Evolutionary conservation across 2,888 invertebrate species (phyloP), one percentile per base, ranked within the genome.

Genomic region (Tachina lurida): DNA sequence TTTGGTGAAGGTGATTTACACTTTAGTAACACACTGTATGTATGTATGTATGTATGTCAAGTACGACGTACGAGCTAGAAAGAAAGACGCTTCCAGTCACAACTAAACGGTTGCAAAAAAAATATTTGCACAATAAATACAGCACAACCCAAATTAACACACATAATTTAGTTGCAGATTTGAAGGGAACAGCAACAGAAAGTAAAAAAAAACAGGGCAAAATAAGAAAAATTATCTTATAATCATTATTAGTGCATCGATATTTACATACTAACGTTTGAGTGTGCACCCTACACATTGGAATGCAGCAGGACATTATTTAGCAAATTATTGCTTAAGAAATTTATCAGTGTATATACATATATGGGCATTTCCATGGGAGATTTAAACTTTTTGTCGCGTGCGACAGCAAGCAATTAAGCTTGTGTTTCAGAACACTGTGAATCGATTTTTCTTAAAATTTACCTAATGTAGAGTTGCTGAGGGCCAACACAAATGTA

Each of bases 1-100:
- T 60, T 45, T 43, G 52, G 13, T 65, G 62, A 45, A 81, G 39
- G 71, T 67, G 83, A 78, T 83, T 83, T 73, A 73, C 77, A 83
- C 77, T 77, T 67, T 60, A 67, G 60, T 39, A 60, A 77, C 39
- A 60, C 58, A 60, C 52, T 45, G 54, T 22, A 19, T 15, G 17
- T 15, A 12, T 39, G 22, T 56, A 71, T 19, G 45, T 45, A 31
- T 22, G 60, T 62, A 62, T 81, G 81, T 58, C 74, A 49, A 60
- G 67, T 74, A 52, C 47, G 5, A 39, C 19, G 31, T 31, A 31
- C 31, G 31, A 31, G 31, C 31, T 31, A 7, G 31, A 31, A 31
- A 31, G 15, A 13, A 65, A 31, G 49, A 19, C 17, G 62, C 52
- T 39, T 77, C 31, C 31, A 19, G 77, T 58, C 62, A 52, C 52